Base-by-base conservation (phyloP, 2,113 vertebrate genomes). In the Pterophyllum scalare region DNA sequence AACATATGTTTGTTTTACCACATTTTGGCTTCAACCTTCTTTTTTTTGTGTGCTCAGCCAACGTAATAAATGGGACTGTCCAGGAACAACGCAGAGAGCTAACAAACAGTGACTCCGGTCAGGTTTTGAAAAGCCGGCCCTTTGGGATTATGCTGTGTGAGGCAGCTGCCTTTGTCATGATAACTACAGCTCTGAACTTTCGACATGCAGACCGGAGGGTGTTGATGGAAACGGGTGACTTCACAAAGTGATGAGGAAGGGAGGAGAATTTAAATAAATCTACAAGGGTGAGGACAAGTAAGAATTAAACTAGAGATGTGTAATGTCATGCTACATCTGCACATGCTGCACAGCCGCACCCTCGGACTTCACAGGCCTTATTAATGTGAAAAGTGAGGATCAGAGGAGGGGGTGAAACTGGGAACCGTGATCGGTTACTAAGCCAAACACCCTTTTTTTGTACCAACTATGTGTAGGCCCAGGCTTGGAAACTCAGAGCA, bases 161-260 rank as follows among this genome's bases (percentile, higher is more conserved):
- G 67, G 80, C 62, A 62, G 78, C 56, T 52, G 56, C 78, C 65
- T 92, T 95, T 94, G 93, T 94, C 91, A 91, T 88, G 91, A 59
- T 94, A 93, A 94, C 81, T 49, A 87, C 12, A 15, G 40, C 90
- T 87, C 59, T 86, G 78, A 91, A 90, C 87, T 87, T 84, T 89
- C 93, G 78, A 94, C 90, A 90, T 33, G 49, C 86, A 86, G 80
- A 61, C 24, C 24, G 65, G 7, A 59, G 80, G 54, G 76, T 46
- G 80, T 84, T 43, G 67, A 65, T 57, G 46, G 54, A 59, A 82
- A 72, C 3, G 46, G 35, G 62, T 22, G 65, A 61, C 74, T 79
- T 84, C 28, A 59, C 22, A 77, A 83, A 79, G 59, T 72, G 81
- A 70, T 5, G 43, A 62, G 72, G 72, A 61, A 70, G 70, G 12